Percentiles rank a stretch among this genome's conserved stretches.
These are phyloP conservation scores for Calidris pygmaea DNA, from an alignment of 2,113 vertebrate species.

Conservation along the genomic window DNA sequence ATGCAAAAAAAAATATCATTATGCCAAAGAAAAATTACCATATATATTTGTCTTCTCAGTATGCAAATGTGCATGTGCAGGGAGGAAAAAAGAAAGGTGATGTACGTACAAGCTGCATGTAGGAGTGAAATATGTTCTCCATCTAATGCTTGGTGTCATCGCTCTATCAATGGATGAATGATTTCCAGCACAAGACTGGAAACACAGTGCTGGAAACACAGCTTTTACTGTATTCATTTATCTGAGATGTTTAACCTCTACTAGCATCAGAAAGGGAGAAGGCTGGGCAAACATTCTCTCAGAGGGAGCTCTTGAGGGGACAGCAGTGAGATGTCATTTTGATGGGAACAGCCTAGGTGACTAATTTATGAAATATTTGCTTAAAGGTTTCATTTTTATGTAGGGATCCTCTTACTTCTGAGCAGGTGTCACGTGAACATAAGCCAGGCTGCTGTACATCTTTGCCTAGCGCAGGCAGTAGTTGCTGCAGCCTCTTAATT, in stretches of 20 bases:
- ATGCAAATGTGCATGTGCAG: background rate
- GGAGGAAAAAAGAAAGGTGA: background rate
- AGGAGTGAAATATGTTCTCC: slow-evolving; percentile 37
- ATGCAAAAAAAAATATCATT: background rate
- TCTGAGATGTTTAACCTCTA: background rate
- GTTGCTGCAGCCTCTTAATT: background rate
- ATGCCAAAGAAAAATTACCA: background rate
- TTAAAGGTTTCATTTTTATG: background rate
- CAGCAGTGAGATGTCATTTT: background rate
- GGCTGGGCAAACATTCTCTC: background rate
- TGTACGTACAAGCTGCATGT: background rate
- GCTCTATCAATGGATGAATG: background rate
- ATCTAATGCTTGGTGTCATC: slow-evolving; percentile 20
- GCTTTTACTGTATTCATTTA: background rate
- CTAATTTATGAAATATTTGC: background rate
- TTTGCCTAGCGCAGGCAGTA: background rate
- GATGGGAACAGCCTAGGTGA: background rate
- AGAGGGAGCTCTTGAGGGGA: background rate
- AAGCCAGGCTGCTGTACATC: background rate
- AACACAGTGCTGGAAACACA: background rate
- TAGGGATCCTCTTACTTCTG: background rate
- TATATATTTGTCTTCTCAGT: background rate
- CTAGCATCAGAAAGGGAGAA: background rate
- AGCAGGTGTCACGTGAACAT: background rate
- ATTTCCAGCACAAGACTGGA: background rate